Percentiles rank a stretch among this genome's conserved stretches.
These are phyloP conservation scores for Arvicanthis niloticus DNA, from an alignment of 2,113 vertebrate species.

Conservation along the genomic window DNA sequence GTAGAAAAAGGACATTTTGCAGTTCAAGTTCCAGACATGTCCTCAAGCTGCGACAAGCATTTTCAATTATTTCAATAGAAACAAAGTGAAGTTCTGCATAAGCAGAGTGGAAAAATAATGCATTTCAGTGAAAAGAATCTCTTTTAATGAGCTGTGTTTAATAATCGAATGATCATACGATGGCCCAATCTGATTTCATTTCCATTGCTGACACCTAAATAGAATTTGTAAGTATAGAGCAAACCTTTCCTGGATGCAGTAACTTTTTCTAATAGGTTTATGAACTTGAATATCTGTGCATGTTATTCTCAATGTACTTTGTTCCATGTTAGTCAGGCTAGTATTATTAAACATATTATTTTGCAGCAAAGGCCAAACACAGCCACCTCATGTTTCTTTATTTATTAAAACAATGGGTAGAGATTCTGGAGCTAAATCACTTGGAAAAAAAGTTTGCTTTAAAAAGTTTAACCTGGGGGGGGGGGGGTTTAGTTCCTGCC, in stretches of 20 bases:
- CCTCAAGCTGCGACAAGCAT: neutral
- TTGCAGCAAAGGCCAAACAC: neutral
- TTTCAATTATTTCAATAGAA: slow-evolving; percentile 42
- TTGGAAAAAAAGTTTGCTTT: neutral
- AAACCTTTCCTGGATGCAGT: neutral
- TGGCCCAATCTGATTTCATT: slow-evolving; percentile 48
- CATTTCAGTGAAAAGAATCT: slow-evolving; percentile 14
- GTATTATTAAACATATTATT: neutral
- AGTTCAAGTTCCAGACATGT: slow-evolving; percentile 12
- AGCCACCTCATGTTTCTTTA: neutral
- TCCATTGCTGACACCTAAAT: slow-evolving; percentile 49
- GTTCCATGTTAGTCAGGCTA: neutral
- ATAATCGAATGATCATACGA: slow-evolving; percentile 46
- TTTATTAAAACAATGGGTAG: neutral
- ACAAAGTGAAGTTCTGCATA: slow-evolving; percentile 42
- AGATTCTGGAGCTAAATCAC: neutral
- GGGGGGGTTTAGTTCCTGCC: neutral
- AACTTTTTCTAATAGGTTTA: slow-evolving; percentile 31
- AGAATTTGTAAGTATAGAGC: neutral
- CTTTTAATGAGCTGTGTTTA: slow-evolving; percentile 18
- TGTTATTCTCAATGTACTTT: neutral
- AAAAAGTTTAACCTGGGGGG: slow-evolving; percentile 3
- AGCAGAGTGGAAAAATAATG: neutral
- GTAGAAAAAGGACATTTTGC: neutral
- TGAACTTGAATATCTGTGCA: neutral